Evolutionary conservation across 2,888 invertebrate species (phyloP).

Genomic region (Conistra vaccinii): DNA sequence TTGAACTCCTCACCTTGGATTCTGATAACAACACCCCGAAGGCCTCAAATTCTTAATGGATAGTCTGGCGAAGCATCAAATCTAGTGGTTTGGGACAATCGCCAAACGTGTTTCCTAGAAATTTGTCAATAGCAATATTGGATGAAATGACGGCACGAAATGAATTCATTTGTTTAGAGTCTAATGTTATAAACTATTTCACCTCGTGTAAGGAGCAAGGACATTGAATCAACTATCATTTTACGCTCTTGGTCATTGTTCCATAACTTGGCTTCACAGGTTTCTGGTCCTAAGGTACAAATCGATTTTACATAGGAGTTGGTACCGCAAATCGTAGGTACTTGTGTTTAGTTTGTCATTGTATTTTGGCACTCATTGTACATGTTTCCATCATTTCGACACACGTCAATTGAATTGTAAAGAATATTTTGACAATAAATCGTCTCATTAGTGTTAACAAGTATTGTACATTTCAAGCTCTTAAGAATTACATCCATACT

Average conservation of each 20-base stretch:
- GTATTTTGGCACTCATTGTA: conserved; percentile 5
- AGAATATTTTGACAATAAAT: conserved; percentile 40
- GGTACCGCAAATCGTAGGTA: not conserved
- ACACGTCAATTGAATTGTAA: conserved; percentile 38
- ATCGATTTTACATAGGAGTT: not conserved
- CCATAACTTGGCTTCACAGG: not conserved
- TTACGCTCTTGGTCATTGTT: not conserved
- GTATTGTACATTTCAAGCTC: conserved; percentile 17
- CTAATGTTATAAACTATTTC: conserved; percentile 43
- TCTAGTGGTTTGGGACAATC: conserved; percentile 55
- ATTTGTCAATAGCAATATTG: conserved; percentile 47
- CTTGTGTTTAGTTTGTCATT: not conserved
- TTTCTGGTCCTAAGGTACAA: not conserved
- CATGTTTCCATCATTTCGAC: conserved; percentile 1
- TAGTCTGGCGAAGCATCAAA: conserved; percentile 60
- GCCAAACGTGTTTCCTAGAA: conserved; percentile 63
- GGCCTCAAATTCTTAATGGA: conserved; percentile 43
- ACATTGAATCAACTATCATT: conserved; percentile 22
- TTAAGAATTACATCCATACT: conserved; percentile 37
- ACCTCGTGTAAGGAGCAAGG: conserved; percentile 21
- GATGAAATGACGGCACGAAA: conserved; percentile 19
- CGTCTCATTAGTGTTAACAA: conserved; percentile 44
- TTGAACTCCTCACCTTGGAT: conserved; percentile 38
- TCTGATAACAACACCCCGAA: conserved; percentile 34
- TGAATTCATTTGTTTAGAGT: conserved; percentile 45